Percentiles rank a stretch among this genome's conserved stretches.
Evolutionary conservation across 2,113 vertebrate species (phyloP).

Genomic region (Raja brachyura): DNA sequence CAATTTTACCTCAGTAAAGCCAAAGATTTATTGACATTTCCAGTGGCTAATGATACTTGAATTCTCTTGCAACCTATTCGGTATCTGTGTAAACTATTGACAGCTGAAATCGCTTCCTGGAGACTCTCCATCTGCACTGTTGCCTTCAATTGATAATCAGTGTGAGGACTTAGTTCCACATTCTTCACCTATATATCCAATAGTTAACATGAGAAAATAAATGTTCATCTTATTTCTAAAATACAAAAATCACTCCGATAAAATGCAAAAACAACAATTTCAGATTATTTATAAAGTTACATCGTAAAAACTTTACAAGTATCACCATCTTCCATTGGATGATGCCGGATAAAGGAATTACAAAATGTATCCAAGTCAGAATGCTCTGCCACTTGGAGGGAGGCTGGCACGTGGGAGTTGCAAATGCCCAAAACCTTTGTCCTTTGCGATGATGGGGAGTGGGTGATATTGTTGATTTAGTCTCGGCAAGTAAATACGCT

Average conservation of each 20-base stretch:
- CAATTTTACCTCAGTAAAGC: constrained; percentile 71
- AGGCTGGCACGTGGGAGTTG: too few species aligned
- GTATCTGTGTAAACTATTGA: constrained; percentile 79
- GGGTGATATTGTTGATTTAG: too few species aligned
- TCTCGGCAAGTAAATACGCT: too few species aligned
- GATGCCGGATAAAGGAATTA: too few species aligned
- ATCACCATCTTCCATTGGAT: not conserved
- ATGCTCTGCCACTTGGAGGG: too few species aligned
- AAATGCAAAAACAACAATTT: not conserved
- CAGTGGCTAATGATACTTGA: constrained; percentile 81
- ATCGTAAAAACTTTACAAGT: not conserved
- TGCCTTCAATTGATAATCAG: constrained; percentile 90
- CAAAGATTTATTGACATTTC: constrained; percentile 73
- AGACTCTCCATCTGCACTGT: constrained; percentile 82
- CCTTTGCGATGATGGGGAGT: too few species aligned
- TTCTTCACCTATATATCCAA: constrained; percentile 60
- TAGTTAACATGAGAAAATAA: not conserved
- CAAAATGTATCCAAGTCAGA: too few species aligned
- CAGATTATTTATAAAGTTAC: not conserved
- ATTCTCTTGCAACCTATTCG: constrained; percentile 90
- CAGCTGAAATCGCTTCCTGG: constrained; percentile 81
- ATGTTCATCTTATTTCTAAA: not conserved
- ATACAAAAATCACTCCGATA: too few species aligned
- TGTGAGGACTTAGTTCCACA: constrained; percentile 89
- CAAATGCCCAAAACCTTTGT: too few species aligned